phyloP scores from a whole-genome alignment of 2,797 vertebrate genomes.

The Hephaestus fuliginosus region DNA sequence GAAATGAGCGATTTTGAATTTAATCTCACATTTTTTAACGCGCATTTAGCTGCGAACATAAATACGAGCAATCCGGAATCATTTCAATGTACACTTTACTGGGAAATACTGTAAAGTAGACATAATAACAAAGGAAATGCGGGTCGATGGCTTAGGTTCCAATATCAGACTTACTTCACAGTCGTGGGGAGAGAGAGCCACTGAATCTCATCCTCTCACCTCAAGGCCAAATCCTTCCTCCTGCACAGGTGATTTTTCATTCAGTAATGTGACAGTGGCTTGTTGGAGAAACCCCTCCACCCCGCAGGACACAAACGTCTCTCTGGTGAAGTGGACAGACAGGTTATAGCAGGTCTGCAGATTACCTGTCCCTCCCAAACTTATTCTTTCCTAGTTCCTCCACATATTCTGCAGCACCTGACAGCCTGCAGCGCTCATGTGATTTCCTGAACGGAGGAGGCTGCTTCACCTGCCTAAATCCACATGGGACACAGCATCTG shows the following conservation, averaged over 20 bases:
- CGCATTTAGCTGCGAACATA: accelerated
- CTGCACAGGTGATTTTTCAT: background rate
- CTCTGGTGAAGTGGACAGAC: slow-evolving; percentile 37
- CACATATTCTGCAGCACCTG: too few species aligned
- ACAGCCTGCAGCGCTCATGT: background rate
- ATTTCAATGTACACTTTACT: accelerated
- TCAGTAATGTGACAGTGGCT: background rate
- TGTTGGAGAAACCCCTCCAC: background rate
- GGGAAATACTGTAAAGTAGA: background rate
- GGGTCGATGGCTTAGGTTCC: accelerated
- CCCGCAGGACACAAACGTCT: background rate
- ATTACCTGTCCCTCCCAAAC: slow-evolving; percentile 39
- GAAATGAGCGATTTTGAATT: accelerated
- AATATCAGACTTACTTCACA: slow-evolving; percentile 58
- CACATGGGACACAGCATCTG: background rate
- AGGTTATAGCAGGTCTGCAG: slow-evolving; percentile 49
- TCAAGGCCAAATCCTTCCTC: background rate
- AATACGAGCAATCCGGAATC: accelerated
- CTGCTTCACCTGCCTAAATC: background rate
- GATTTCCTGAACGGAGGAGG: background rate
- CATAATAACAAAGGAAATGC: accelerated
- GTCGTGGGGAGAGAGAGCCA: background rate
- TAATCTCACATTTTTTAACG: background rate
- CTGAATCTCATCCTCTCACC: background rate
- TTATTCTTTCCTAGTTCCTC: background rate